These are phyloP conservation scores for Brienomyrus longianalis DNA, from an alignment of 2,113 vertebrate genomes.

Conservation along the genomic window DNA sequence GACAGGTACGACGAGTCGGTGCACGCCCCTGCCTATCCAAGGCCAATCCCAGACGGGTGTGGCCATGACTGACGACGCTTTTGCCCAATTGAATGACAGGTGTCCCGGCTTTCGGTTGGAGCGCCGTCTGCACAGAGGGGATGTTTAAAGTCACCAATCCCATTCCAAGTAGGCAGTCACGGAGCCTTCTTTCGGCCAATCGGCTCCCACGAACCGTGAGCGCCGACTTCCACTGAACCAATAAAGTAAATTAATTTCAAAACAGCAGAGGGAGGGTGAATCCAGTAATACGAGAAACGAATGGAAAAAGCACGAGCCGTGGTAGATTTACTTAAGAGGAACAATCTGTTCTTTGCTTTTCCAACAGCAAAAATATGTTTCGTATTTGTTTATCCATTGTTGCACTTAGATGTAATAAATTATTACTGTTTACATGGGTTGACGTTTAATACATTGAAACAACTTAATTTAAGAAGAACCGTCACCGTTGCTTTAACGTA, in stretches of 20 bases:
- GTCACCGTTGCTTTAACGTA: not conserved
- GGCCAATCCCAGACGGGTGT: constrained; percentile 27
- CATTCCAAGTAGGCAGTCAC: not conserved
- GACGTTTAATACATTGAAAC: not conserved
- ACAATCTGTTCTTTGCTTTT: not conserved
- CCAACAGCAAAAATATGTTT: not conserved
- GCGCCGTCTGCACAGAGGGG: not conserved
- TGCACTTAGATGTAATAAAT: not conserved
- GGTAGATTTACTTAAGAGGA: not conserved
- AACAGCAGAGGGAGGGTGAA: not conserved
- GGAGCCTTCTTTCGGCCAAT: not conserved
- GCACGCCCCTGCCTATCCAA: not conserved
- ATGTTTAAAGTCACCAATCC: not conserved
- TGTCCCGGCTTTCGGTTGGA: not conserved
- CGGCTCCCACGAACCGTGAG: not conserved
- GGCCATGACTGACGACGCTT: not conserved
- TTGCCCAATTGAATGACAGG: constrained; percentile 30
- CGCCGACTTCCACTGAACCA: not conserved
- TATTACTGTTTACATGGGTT: not conserved
- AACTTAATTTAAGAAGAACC: not conserved
- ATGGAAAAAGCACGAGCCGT: not conserved
- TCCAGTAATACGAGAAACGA: not conserved
- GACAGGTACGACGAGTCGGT: constrained; percentile 69
- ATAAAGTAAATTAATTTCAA: constrained; percentile 7
- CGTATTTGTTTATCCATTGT: not conserved